Conservation (phyloP, 2,113 vertebrate genomes). For the Hemichromis elongatus region DNA sequence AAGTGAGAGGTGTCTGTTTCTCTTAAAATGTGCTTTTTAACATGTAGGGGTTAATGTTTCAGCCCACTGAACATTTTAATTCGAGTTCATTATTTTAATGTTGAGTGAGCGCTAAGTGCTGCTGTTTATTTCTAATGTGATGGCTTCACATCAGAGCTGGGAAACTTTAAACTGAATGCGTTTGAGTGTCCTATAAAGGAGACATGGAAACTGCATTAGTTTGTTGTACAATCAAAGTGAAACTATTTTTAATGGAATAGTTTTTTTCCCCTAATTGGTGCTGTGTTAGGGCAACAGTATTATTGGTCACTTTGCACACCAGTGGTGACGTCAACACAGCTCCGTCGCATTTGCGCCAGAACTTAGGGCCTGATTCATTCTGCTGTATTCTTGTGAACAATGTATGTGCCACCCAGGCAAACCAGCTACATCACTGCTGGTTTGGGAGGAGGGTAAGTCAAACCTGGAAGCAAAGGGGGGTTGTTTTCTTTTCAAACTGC, state of each 20-base stretch:
- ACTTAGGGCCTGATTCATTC: neutral
- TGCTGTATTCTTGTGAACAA: neutral
- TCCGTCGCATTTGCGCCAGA: fast-evolving
- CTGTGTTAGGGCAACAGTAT: neutral
- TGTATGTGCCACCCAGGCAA: neutral
- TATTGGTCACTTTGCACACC: fast-evolving
- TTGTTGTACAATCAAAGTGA: neutral
- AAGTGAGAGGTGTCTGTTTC: neutral
- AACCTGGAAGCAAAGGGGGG: neutral
- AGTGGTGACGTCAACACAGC: neutral
- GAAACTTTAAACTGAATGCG: neutral
- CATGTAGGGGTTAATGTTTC: neutral
- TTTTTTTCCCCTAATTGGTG: neutral
- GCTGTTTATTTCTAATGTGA: neutral
- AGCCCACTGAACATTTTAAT: neutral
- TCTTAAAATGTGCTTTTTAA: neutral
- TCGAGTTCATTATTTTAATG: neutral
- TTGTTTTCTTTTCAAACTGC: neutral
- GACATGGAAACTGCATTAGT: neutral
- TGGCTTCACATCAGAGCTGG: neutral
- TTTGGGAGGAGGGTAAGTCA: neutral
- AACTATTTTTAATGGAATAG: neutral
- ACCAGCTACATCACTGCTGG: neutral
- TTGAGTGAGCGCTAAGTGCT: neutral
- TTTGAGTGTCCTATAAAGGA: neutral